Evolutionary conservation across 2,113 vertebrate genomes (phyloP), one percentile per base, ranked within the genome.

Genomic region (Hyla sarda): DNA sequence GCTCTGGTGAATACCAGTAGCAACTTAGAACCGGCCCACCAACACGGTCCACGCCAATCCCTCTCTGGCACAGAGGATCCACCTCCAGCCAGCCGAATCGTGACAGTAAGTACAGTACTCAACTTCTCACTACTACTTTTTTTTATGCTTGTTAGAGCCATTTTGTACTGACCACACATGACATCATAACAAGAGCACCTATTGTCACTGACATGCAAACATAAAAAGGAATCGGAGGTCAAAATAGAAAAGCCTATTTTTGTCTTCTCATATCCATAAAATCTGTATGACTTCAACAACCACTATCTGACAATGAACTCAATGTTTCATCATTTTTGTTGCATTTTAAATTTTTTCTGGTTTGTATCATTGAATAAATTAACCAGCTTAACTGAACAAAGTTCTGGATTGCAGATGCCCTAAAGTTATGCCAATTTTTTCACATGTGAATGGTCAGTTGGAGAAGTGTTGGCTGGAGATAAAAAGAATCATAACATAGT

Each of bases 391-490:
- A 71, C 50, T 72, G 52, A 48, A 81, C 14, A 60, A 45, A 73
- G 52, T 47, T 81, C 84, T 86, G 84, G 77, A 30, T 16, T 52
- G 50, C 84, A 86, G 76, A 86, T 86, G 84, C 65, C 84, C 50
- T 72, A 37, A 62, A 21, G 17, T 41, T 41, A 12, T 81, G 84
- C 84, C 84, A 86, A 81, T 73, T 81, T 48, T 69, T 9, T 86
- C 84, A 86, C 81, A 65, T 86, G 84, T 81, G 60, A 81, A 37
- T 77, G 84, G 84, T 86, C 76, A 86, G 77, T 73, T 60, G 34
- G 65, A 86, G 48, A 10, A 86, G 79, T 72, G 77, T 41, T 86
- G 84, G 84, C 34, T 21, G n/a, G 2, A 72, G 47, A 86, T 86
- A 50, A 86, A 80, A 81, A 81, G 76, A 71, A 45, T 34, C 16